phyloP scores from a whole-genome alignment of 2,888 invertebrate species.

The Ptychoptera albimana region DNA sequence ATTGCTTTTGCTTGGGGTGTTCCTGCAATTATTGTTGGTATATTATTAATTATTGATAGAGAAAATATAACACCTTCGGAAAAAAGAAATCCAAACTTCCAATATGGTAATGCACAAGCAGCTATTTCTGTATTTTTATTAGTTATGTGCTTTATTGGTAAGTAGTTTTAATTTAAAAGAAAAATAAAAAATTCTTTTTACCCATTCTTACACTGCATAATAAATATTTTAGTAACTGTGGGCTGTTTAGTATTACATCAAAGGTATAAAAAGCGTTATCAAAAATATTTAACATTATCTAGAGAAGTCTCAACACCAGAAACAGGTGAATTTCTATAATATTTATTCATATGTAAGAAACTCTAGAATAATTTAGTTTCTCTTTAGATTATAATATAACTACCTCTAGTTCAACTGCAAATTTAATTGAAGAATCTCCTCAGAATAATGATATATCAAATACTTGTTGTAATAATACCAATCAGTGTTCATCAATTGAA shows the following conservation, averaged over 20 bases:
- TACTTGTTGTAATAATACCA: constrained; percentile 21
- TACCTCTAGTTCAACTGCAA: too few relatives aligned
- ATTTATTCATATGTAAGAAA: too few relatives aligned
- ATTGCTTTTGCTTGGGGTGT: constrained; percentile 42
- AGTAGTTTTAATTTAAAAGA: constrained; percentile 15
- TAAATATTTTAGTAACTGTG: constrained; percentile 48
- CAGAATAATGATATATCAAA: constrained; percentile 16
- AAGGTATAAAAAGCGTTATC: constrained; percentile 54
- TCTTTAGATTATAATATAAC: too few relatives aligned
- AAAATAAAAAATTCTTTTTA: too few relatives aligned
- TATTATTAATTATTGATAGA: constrained; percentile 42
- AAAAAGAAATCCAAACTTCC: constrained; percentile 57
- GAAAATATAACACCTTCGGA: constrained; percentile 35
- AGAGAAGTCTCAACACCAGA: constrained; percentile 38
- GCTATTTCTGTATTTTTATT: constrained; percentile 59
- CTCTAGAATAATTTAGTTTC: too few relatives aligned
- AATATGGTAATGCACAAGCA: constrained; percentile 61
- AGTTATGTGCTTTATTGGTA: constrained; percentile 65
- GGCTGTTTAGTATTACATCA: constrained; percentile 72
- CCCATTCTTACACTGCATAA: too few relatives aligned
- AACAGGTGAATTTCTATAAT: too few relatives aligned
- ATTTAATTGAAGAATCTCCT: too few relatives aligned
- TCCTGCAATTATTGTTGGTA: constrained; percentile 48
- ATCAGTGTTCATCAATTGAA: constrained; percentile 17
- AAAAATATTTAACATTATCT: constrained; percentile 45